A percentile compares a stretch with the other conserved stretches of the same genome.
phyloP scores from a whole-genome alignment of 1,140 invertebrate species.

The Varroa destructor region DNA sequence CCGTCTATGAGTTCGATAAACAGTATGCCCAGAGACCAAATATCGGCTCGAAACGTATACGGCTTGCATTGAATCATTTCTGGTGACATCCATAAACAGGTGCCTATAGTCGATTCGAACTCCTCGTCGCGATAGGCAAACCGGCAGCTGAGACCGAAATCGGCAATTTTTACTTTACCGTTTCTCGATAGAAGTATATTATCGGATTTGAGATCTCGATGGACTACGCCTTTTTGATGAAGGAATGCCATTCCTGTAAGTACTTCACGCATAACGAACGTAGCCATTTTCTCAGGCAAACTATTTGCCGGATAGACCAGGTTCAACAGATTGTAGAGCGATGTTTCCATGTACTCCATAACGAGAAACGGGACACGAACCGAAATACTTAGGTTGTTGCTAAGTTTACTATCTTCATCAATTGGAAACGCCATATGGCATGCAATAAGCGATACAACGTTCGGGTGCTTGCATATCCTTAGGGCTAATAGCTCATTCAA shows the following conservation, averaged over 20 bases:
- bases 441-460: background rate
- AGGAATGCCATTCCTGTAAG: conserved; percentile 68
- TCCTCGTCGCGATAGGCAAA: conserved; percentile 70
- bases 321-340: background rate
- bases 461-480: background rate
- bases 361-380: conserved; percentile 13
- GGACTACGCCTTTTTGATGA: conserved; percentile 34
- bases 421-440: background rate
- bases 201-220: conserved; percentile 48
- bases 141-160: conserved; percentile 36
- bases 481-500: conserved; percentile 1
- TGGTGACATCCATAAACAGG: conserved; percentile 11
- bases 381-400: too few species aligned
- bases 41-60: conserved; percentile 39
- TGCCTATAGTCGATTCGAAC: background rate
- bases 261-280: conserved; percentile 67
- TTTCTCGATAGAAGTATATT: conserved; percentile 46
- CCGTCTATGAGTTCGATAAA: conserved; percentile 99
- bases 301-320: background rate
- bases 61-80: background rate
- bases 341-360: conserved; percentile 13
- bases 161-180: conserved; percentile 37
- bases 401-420: background rate
- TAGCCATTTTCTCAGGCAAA: background rate
- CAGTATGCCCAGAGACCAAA: conserved; percentile 67